Evolutionary conservation across 2,797 vertebrate genomes (phyloP).

Genomic region (Columba guinea): DNA sequence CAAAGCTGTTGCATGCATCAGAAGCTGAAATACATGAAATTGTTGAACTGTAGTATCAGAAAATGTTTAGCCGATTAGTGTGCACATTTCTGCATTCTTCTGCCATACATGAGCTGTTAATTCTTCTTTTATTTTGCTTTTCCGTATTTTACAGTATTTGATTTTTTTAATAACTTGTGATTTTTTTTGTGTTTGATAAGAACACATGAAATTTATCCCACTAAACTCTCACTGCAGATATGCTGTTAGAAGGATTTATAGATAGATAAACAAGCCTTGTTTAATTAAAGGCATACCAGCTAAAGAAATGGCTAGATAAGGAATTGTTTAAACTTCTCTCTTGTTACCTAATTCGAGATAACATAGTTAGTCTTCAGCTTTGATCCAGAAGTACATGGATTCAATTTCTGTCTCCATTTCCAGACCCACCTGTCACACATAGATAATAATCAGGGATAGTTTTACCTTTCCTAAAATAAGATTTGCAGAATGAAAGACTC

Average conservation of each 20-base stretch:
- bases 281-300: conserved; percentile 17
- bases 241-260: conserved; percentile 10
- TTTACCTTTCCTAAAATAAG: not conserved
- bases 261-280: not conserved
- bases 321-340: conserved; percentile 3
- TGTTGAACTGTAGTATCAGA: not conserved
- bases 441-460: conserved; percentile 28
- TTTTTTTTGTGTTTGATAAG: not conserved
- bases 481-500: not conserved
- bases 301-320: conserved; percentile 1
- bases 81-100: not conserved
- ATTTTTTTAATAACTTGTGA: not conserved
- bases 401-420: conserved; percentile 37
- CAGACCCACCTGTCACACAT: conserved; percentile 14
- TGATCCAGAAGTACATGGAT: conserved; percentile 30
- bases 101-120: not conserved
- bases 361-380: conserved; percentile 15
- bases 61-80: not conserved
- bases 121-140: not conserved
- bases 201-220: not conserved
- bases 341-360: conserved; percentile 14
- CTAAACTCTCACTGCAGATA: not conserved
- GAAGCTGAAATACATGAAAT: not conserved
- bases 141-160: not conserved
- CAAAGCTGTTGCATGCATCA: not conserved